Base-by-base conservation (phyloP, 2,888 invertebrate genomes). In the Scrobipalpa costella region DNA sequence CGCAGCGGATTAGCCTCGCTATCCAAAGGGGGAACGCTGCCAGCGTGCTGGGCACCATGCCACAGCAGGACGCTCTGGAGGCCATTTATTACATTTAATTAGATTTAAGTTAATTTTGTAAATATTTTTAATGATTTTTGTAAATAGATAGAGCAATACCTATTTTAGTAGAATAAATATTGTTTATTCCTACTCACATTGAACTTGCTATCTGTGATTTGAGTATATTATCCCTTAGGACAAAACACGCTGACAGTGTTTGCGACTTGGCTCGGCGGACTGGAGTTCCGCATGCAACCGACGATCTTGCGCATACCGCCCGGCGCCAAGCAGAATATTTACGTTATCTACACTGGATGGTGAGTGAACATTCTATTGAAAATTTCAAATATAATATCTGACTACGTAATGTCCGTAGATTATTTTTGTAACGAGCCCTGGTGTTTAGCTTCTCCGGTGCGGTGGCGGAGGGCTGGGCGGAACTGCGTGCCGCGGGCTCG, bases 311-410 rank as follows among this genome's bases (percentile, higher is more conserved):
- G 65, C 2, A 66, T 88, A 40, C 58, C 67, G 0, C 82, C 86
- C 0, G 72, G 75, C 2, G 59, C 57, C 8, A 64, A 68, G 7
- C 71, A 66, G 15, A 67, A 76, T 0, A 69, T 87, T 11, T 85
- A 85, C 69, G 69, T 88, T 21, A 84, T 84, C 64, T 88, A 85
- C 65, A 79, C 77, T 0, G 80, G 85, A 38, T 74, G 69, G 86
- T 86, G 13, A 60, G 69, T 44, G 1, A 21, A 7, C n/a, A 15
- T 49, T 11, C 19, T 19, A 8, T 7, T 49, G 9, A 9, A 13
- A 19, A 6, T 19, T 7, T 17, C 33, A 36, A 38, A 40, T 38
- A 36, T 62, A 27, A 21, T 19, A 1, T n/a, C 64, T 66, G 27
- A 2, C 27, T 27, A 27, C 27, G 27, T 27, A 27, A 3, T 27